Base-by-base conservation (phyloP, 2,797 vertebrate genomes). In the Lepus oiostolus region DNA sequence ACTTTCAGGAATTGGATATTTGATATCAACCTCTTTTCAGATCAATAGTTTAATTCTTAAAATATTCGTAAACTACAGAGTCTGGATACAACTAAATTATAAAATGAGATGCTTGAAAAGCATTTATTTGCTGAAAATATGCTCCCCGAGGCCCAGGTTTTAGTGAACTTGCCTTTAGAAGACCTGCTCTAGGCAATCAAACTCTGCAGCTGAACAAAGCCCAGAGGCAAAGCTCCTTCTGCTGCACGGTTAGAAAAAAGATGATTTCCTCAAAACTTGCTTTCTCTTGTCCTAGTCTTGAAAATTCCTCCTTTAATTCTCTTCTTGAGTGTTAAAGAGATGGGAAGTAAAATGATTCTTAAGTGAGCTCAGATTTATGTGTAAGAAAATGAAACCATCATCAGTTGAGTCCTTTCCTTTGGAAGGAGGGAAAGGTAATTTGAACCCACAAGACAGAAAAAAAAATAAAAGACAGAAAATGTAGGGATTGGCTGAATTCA, bases 101-200 rank as follows among this genome's bases (percentile, higher is more conserved):
- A 95, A 92, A 96, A 96, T 74, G 91, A 98, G 90, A 93, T 58
- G 19, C 97, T 97, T 96, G 95, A 96, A 97, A 96, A 83, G 74
- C 93, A 96, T 95, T 96, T 71, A 85, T 95, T 92, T 95, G 93
- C 94, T 90, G 74, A 72, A 96, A 81, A 63, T 84, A 35, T 11
- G 54, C 74, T 91, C 94, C 47, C 94, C 95, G 83, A 96, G 87
- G 94, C 12, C 54, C 79, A 97, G 88, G 81, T 97, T 97, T 97
- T 87, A 93, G 96, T 95, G 97, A 98, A 97, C 81, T 95, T 97
- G 86, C 91, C 88, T 97, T 98, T 90, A 95, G 97, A 97, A 96
- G 94, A 95, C 94, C 93, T 98, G 98, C 96, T 97, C 84, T 58
- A 95, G 96, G 97, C 98, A 96, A 92, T 94, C 96, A 96, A 91